Evolutionary conservation across 2,113 vertebrate species (phyloP), one percentile per base, ranked within the genome.

Genomic region (Sitta europaea): DNA sequence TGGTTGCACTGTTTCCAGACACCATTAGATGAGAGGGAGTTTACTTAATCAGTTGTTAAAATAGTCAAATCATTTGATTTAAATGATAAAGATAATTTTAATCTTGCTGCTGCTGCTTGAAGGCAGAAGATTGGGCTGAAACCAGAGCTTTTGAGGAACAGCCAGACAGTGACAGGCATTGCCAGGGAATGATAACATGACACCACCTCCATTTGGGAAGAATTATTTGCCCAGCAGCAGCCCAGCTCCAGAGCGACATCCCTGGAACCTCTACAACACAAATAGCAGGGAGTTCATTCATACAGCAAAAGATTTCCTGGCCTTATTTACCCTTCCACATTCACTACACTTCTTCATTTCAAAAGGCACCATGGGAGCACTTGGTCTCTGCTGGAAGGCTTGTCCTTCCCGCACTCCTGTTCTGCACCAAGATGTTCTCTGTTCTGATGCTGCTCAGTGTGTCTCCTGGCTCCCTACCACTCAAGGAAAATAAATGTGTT

Each of bases 401-500:
- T 5, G 0, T 93, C 35, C 59, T 76, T 82, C 66, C 81, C 63
- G 59, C 0, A 0, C 71, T 74, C 19, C 89, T 71, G 57, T 81
- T 80, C 67, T 36, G 25, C 54, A 40, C 19, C 55, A 59, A 66
- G 70, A 72, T 79, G 48, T 45, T 92, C 65, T 80, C 63, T 91
- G 53, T 81, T 79, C 10, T 38, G 38, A 48, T 89, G 86, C 63
- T 63, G 12, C 29, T n/a, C 1, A 1, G 6, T 29, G 36, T 0
- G 0, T 77, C 81, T 85, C 72, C 48, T 55, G 88, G 43, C 55
- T 79, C 67, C 65, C 68, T 43, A 42, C 40, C 68, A 40, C 23
- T 29, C 53, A 62, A 75, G 51, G 40, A 92, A 76, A 83, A 80
- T 3, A 75, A 66, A 73, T 82, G 57, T 92, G 67, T 94, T 92